Evolutionary conservation across 2,888 invertebrate species (phyloP), one percentile per base, ranked within the genome.

Genomic region (Liposcelis brunnea): DNA sequence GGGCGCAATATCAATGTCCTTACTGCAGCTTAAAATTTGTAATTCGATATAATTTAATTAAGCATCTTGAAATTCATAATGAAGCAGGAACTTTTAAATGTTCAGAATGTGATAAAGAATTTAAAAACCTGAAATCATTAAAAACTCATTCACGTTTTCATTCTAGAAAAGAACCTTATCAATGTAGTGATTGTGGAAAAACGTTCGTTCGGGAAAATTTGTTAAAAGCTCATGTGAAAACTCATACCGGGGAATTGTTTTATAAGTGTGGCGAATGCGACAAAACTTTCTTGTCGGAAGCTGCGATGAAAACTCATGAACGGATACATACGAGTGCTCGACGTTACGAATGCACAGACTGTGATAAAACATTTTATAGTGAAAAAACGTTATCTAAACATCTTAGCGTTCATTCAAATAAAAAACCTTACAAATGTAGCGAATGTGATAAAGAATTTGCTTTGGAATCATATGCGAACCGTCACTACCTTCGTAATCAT

Each of bases 221-320:
- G 21, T 16, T 38, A 6, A 38, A 38, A 8, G 38, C 26, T 16
- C 38, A 38, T 16, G 26, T 38, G 15, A 19, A 26, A 7, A 16
- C 26, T 16, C 38, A 38, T 16, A 38, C 38, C 12, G 38, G 38
- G 12, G 38, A 38, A 26, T 26, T 19, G n/a, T 26, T 26, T 12
- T 38, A 21, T 12, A 15, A 3, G n/a, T 38, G 38, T 12, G 21
- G 21, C 26, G 38, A 16, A 5, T 38, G 38, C 26, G 18, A 12
- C 2, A 26, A 38, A 12, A 15, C n/a, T 16, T 38, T 38, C 8
- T 21, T 26, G n/a, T 26, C 19, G 12, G 26, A 18, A 38, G 38
- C 21, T 8, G 26, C 19, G 19, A 21, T 38, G 10, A 38, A 11
- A 7, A 26, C 26, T 3, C 38, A 38, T 5, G 26, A 21, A 7